These are phyloP conservation scores for Hippopotamus amphibius DNA, from an alignment of 2,113 vertebrate species.

Conservation along the genomic window DNA sequence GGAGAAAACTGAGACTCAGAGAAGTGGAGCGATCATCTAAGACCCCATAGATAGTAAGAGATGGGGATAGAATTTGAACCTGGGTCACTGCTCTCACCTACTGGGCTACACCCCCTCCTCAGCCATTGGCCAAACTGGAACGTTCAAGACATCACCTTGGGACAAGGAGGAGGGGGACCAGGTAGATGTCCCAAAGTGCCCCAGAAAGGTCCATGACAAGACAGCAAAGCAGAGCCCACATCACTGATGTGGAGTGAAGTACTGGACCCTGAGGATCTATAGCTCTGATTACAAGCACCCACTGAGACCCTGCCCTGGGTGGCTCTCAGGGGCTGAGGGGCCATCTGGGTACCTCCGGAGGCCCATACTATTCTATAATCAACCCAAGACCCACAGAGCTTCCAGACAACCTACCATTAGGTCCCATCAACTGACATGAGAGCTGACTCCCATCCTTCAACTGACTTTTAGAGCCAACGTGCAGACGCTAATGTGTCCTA, in stretches of 20 bases:
- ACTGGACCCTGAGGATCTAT: background rate
- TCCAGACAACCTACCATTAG: rapidly evolving
- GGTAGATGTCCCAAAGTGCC: rapidly evolving
- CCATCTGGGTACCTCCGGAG: background rate
- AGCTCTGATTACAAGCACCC: background rate
- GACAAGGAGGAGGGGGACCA: background rate
- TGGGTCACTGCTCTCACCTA: background rate
- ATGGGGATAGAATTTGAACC: background rate
- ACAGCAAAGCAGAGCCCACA: rapidly evolving
- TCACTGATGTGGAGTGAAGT: rapidly evolving
- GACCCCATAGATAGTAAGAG: background rate
- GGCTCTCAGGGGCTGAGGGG: background rate
- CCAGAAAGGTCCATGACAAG: background rate
- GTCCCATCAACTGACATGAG: background rate
- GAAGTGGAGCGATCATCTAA: background rate
- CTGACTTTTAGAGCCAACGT: background rate
- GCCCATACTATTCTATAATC: background rate
- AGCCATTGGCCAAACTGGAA: background rate
- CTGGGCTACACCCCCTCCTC: background rate
- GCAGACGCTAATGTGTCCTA: background rate
- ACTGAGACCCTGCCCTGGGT: background rate
- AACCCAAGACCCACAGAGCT: background rate
- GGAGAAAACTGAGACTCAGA: background rate
- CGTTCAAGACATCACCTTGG: background rate
- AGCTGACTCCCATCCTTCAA: background rate